Evolutionary conservation across 2,888 invertebrate species (phyloP).

Genomic region (Caenorhabditis drosophilae): DNA sequence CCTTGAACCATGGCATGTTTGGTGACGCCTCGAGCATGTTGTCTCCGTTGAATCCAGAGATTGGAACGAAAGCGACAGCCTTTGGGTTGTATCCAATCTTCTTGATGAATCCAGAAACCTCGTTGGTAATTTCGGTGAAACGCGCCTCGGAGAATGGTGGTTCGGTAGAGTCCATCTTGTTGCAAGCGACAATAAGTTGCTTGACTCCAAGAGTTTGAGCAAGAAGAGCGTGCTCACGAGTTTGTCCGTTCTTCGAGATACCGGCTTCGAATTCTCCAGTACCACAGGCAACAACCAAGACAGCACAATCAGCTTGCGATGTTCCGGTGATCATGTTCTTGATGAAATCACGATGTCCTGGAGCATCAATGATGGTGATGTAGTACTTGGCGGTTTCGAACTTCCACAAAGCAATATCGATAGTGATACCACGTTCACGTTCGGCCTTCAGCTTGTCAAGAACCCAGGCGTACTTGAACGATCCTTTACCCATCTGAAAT

Average conservation of each 20-base stretch:
- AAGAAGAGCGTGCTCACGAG: slow-evolving; percentile 95
- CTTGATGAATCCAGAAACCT: slow-evolving; percentile 92
- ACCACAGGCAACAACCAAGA: slow-evolving; percentile 97
- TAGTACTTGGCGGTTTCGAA: slow-evolving; percentile 69
- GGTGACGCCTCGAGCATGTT: slow-evolving; percentile 96
- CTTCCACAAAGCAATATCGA: slow-evolving; percentile 70
- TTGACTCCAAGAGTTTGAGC: slow-evolving; percentile 98
- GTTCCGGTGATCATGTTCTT: slow-evolving; percentile 97
- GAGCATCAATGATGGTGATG: slow-evolving; percentile 89
- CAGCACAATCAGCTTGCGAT: slow-evolving; percentile 88
- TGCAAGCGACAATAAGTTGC: slow-evolving; percentile 97
- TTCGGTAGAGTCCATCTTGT: slow-evolving; percentile 99
- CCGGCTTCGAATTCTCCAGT: slow-evolving; percentile 99
- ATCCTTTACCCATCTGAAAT: slow-evolving; percentile 75
- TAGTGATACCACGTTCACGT: slow-evolving; percentile 70
- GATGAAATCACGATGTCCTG: slow-evolving; percentile 99
- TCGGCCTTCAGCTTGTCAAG: slow-evolving; percentile 93
- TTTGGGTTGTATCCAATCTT: slow-evolving; percentile 99
- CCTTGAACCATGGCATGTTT: slow-evolving; percentile 92
- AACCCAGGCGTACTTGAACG: slow-evolving; percentile 99
- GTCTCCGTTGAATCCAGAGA: slow-evolving; percentile 99
- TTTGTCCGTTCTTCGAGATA: slow-evolving; percentile 99
- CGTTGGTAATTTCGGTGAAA: slow-evolving; percentile 98
- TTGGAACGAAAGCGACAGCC: slow-evolving; percentile 95
- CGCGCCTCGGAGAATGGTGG: slow-evolving; percentile 91